Evolutionary conservation across 2,113 vertebrate species (phyloP).

Genomic region (Solea solea): DNA sequence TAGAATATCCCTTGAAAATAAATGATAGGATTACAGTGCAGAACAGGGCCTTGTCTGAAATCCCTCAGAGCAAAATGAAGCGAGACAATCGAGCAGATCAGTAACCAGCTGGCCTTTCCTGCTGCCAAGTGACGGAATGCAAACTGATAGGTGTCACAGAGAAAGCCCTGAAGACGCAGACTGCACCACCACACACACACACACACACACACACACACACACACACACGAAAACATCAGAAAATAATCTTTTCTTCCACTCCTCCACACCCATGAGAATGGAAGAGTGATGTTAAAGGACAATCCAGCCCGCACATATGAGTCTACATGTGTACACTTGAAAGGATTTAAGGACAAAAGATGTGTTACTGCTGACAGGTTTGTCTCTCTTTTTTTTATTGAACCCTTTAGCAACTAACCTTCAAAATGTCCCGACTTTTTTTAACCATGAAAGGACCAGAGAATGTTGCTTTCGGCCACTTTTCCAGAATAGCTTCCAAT

Average conservation of each 20-base stretch:
- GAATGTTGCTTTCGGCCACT: too few species aligned
- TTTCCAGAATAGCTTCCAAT: too few species aligned
- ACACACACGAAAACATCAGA: slow-evolving; percentile 25
- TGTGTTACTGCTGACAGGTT: too few species aligned
- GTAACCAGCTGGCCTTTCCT: slow-evolving; percentile 50
- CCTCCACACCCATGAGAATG: slow-evolving; percentile 17
- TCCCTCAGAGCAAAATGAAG: slow-evolving; percentile 36
- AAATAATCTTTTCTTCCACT: slow-evolving; percentile 29
- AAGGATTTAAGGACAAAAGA: not conserved
- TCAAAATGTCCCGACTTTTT: too few species aligned
- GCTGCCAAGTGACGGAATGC: slow-evolving; percentile 48
- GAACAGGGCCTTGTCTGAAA: slow-evolving; percentile 25
- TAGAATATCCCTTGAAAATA: slow-evolving; percentile 38
- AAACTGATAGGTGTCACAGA: slow-evolving; percentile 64
- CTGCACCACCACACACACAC: slow-evolving; percentile 4
- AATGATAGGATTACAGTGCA: slow-evolving; percentile 34
- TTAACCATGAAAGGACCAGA: too few species aligned
- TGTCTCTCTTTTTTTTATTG: too few species aligned
- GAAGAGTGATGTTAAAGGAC: not conserved
- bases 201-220: slow-evolving; percentile 10
- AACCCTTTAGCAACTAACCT: too few species aligned
- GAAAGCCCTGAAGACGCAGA: slow-evolving; percentile 45
- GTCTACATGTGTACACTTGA: not conserved
- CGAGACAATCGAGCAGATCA: slow-evolving; percentile 43
- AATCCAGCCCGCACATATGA: slow-evolving; percentile 9